These are phyloP conservation scores for Catocala nupta DNA, from an alignment of 2,888 invertebrate species.

Conservation along the genomic window DNA sequence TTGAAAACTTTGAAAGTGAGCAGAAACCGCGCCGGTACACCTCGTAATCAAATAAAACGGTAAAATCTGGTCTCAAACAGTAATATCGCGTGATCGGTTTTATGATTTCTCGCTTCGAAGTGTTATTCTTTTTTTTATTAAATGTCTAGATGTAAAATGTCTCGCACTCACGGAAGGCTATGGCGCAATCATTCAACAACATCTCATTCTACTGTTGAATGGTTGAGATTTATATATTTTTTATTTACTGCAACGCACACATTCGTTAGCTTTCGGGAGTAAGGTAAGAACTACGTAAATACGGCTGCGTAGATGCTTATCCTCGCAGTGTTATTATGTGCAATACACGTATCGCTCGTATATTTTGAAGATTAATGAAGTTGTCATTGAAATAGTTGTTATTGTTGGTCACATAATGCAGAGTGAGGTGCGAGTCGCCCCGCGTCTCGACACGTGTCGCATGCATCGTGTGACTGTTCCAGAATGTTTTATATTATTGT, in stretches of 20 bases:
- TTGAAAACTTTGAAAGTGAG: slow-evolving; percentile 10
- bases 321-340: slow-evolving; percentile 14
- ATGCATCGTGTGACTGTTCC: background rate
- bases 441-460: background rate
- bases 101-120: slow-evolving; percentile 19
- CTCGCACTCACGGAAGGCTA: slow-evolving; percentile 11
- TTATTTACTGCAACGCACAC: slow-evolving; percentile 20
- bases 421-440: no score
- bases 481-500: background rate
- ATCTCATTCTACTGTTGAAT: slow-evolving; percentile 37
- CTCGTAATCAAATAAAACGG: slow-evolving; percentile 4
- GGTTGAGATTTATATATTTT: slow-evolving; percentile 1
- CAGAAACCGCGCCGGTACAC: slow-evolving; percentile 12
- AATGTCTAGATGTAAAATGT: slow-evolving; percentile 22
- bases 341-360: slow-evolving; percentile 23
- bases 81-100: slow-evolving; percentile 23
- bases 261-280: slow-evolving; percentile 4
- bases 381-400: background rate
- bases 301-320: background rate
- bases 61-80: slow-evolving; percentile 24
- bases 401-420: background rate
- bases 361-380: slow-evolving; percentile 12
- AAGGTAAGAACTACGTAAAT: slow-evolving; percentile 1
- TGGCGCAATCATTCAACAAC: slow-evolving; percentile 19
- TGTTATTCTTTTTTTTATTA: slow-evolving; percentile 23